These are phyloP conservation scores for Siniperca chuatsi DNA, from an alignment of 2,113 vertebrate species.

Conservation along the genomic window DNA sequence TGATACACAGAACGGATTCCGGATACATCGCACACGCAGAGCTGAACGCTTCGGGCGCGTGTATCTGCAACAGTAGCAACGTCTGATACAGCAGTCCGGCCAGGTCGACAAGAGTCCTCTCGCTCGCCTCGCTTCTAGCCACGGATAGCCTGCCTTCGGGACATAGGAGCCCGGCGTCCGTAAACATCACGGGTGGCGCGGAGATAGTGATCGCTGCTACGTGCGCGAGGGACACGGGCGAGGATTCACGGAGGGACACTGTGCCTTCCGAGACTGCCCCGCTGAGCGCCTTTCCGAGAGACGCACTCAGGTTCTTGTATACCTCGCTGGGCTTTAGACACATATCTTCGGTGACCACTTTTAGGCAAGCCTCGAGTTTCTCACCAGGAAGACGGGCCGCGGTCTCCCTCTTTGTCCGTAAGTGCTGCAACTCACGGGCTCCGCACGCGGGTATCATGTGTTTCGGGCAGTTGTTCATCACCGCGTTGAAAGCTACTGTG, in stretches of 20 bases:
- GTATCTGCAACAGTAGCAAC: no score
- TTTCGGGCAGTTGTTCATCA: slow-evolving; percentile 16
- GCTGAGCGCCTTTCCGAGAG: background rate
- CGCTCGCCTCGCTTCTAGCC: no score
- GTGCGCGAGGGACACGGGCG: no score
- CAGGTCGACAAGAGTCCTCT: no score
- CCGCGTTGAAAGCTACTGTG: background rate
- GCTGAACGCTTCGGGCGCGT: no score
- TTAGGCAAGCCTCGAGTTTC: background rate
- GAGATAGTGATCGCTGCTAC: no score
- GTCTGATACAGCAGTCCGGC: no score
- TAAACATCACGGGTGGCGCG: no score
- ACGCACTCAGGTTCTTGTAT: background rate
- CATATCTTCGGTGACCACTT: background rate
- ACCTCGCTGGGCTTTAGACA: fast-evolving
- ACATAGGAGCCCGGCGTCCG: no score
- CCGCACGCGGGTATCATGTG: slow-evolving; percentile 5
- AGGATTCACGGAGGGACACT: background rate
- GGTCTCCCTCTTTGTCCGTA: background rate
- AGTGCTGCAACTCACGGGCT: background rate
- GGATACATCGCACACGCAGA: no score
- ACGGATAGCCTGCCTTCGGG: no score
- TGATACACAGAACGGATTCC: no score
- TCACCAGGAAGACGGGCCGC: background rate
- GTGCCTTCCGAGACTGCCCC: background rate